A percentile compares a stretch with the other conserved stretches of the same genome.
Evolutionary conservation across 2,888 invertebrate species (phyloP).

Genomic region (Temnothorax rugatulus): DNA sequence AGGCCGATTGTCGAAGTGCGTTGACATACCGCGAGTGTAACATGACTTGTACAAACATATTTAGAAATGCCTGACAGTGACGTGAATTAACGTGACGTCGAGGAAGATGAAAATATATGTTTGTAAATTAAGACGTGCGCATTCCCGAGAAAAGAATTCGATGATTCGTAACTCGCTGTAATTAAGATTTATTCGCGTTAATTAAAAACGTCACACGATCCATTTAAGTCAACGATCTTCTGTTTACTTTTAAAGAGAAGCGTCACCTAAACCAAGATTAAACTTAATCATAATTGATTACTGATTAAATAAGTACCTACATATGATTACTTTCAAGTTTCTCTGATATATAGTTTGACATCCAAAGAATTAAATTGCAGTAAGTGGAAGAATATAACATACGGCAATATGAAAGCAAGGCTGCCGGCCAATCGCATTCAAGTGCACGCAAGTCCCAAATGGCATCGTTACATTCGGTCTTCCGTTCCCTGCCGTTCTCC

Average conservation of each 20-base stretch:
- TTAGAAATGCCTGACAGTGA: slow-evolving; percentile 1
- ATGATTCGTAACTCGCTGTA: neutral
- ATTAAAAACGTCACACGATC: neutral
- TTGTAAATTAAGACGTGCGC: slow-evolving; percentile 25
- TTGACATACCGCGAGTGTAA: slow-evolving; percentile 34
- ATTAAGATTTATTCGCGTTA: slow-evolving; percentile 7
- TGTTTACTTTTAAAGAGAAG: neutral
- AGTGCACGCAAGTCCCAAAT: slow-evolving; percentile 61
- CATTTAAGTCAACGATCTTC: neutral
- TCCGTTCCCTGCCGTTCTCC: slow-evolving; percentile 64
- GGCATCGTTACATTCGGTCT: slow-evolving; percentile 72
- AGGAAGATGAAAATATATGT: neutral
- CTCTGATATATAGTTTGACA: neutral
- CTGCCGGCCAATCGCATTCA: slow-evolving; percentile 68
- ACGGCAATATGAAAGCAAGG: slow-evolving; percentile 22
- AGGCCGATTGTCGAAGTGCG: slow-evolving; percentile 12
- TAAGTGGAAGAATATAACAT: neutral
- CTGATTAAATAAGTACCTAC: neutral
- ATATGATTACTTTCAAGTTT: neutral
- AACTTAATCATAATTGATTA: neutral
- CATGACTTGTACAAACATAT: slow-evolving; percentile 14
- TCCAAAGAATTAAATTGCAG: neutral
- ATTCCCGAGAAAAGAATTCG: slow-evolving; percentile 1
- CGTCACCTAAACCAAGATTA: neutral
- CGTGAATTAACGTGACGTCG: neutral